A percentile compares a stretch with the other conserved stretches of the same genome.
Conservation (phyloP, 2,888 invertebrate genomes). For the Rhingia campestris region DNA sequence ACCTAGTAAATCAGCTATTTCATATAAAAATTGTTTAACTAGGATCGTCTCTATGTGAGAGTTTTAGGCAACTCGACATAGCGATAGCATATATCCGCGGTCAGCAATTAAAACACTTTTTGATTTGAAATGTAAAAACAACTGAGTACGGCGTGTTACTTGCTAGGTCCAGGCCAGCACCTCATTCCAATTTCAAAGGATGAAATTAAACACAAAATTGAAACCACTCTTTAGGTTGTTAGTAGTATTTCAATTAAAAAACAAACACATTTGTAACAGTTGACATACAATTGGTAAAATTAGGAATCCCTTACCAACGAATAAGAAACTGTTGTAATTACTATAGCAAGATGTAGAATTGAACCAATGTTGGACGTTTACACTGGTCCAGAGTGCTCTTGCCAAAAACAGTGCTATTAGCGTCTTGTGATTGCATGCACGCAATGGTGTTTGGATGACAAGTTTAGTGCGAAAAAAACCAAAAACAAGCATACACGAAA, state of each 20-base stretch:
- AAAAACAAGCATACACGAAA: no score
- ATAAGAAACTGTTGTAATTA: conserved; percentile 51
- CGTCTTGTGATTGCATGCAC: neutral
- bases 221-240: neutral
- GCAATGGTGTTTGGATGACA: neutral
- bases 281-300: conserved; percentile 43
- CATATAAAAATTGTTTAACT: no score
- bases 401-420: neutral
- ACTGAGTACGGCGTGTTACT: no score
- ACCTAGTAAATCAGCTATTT: no score
- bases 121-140: no score
- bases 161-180: no score
- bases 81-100: no score
- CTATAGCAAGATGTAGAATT: conserved; percentile 44
- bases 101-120: no score
- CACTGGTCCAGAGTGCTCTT: conserved; percentile 54
- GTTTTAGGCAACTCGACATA: no score
- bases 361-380: conserved; percentile 37
- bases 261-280: conserved; percentile 43
- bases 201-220: no score
- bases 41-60: no score
- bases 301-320: conserved; percentile 37
- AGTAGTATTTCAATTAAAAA: neutral
- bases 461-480: neutral
- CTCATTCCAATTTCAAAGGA: no score